Evolutionary conservation across 1,140 invertebrate species (phyloP), one percentile per base, ranked within the genome.

Genomic region (Heterodera carotae): DNA sequence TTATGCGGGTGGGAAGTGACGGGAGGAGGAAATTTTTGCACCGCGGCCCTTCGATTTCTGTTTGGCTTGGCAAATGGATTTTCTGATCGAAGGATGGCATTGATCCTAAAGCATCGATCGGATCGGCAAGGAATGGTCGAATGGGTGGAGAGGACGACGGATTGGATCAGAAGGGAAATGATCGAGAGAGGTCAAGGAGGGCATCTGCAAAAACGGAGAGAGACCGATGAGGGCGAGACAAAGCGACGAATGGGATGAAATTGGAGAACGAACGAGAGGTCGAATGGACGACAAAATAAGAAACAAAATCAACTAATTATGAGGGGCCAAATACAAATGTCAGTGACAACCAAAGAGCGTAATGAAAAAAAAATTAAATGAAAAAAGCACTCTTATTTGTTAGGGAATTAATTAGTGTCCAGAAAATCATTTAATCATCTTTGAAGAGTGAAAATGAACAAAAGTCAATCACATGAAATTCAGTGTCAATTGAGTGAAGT

Each of bases 41-140:
- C 43, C 33, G 22, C 18, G 4, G 81, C 81, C 15, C 43, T 82
- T 3, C 75, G 80, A 6, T 59, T 83, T 27, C 53, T 81, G 22
- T 82, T 83, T 15, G 39, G 56, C 33, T 78, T 69, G 36, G 80
- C 81, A 8, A n/a, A 75, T 48, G 80, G 80, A 15, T 81, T 81
- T 39, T 77, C 81, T 3, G 69, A 80, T 34, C 75, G 80, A n/a
- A 80, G 77, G 60, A 67, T 82, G 62, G 59, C 67, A 66, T 56
- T 77, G 15, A 43, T 64, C 18, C 31, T 77, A 10, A 34, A 33
- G 48, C 39, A 69, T 69, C 33, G 64, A n/a, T 31, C 76, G 56
- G 33, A 34, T 29, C 25, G 25, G 25, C 31, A 34, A 72, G 43
- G 53, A 77, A 77, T 53, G 53, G 25, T n/a, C 60, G n/a, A 18